Evolutionary conservation across 2,888 invertebrate genomes (phyloP), one percentile per base, ranked within the genome.

Genomic region (Colletes collaris): DNA sequence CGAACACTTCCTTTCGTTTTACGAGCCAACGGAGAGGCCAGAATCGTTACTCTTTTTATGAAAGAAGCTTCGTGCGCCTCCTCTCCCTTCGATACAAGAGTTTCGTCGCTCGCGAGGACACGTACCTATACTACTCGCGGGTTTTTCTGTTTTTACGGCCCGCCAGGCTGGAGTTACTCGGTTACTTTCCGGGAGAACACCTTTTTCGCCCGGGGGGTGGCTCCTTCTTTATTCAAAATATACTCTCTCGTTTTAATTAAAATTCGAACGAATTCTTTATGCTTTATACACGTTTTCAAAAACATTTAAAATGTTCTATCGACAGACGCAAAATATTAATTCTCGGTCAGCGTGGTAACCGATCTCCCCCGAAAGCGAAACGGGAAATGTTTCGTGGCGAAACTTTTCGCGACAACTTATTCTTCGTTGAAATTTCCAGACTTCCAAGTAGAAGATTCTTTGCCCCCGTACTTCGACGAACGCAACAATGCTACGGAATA

Each of bases 121-220:
- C 65, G 76, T 37, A 65, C 44, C 72, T 58, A 10, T 46, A 8
- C 19, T 55, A 46, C 11, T 50, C 56, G 76, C 19, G 66, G 50
- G 11, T 63, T 52, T 27, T 60, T 49, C 55, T 13, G 35, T 27
- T 62, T 65, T 76, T 55, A 74, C 65, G 65, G 65, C 11, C 65
- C 16, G 37, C 46, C 76, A 49, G 44, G 46, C 59, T 59, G 27
- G 46, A 59, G 55, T 62, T 56, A 49, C 62, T 52, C 27, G 66
- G 60, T 67, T 76, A 75, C 76, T 76, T 75, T 75, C 75, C 55
- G 55, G 60, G 60, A 65, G 76, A 77, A 76, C 77, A 59, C 67
- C 76, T 76, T 59, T 76, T 53, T 63, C 10, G 16, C 63, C 58
- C 27, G 46, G 44, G 37, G 40, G 40, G 40, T 7, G 76, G 73